A percentile compares a stretch with the other conserved stretches of the same genome.
Conservation (phyloP, 1,140 invertebrate genomes). For the Heliconius nattereri region DNA sequence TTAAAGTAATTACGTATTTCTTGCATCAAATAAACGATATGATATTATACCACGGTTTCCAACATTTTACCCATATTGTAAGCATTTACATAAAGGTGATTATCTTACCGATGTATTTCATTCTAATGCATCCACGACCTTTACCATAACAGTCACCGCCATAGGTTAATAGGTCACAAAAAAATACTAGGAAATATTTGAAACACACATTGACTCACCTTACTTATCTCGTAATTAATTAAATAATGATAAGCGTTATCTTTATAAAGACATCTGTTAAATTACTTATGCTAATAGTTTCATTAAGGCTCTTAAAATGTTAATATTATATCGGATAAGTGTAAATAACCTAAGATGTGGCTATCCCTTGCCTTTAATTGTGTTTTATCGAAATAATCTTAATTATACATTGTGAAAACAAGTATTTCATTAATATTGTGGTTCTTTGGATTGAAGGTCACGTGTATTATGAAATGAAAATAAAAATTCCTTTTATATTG, state of each 20-base stretch:
- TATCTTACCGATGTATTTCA: too few relatives aligned
- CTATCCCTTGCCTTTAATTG: not conserved
- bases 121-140: not conserved
- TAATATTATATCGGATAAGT: not conserved
- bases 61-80: too few relatives aligned
- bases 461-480: not conserved
- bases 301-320: conserved; percentile 3
- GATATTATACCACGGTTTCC: too few relatives aligned
- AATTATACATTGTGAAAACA: not conserved
- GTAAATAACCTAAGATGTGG: not conserved
- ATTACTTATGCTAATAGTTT: conserved; percentile 9
- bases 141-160: not conserved
- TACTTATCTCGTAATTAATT: not conserved
- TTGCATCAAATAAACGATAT: too few relatives aligned
- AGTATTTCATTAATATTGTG: not conserved
- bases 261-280: not conserved
- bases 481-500: not conserved
- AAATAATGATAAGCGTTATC: not conserved
- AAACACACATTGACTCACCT: not conserved
- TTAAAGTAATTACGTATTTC: too few relatives aligned
- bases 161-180: not conserved
- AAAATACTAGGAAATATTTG: not conserved
- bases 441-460: not conserved
- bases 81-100: too few relatives aligned
- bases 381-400: conserved; percentile 5